Evolutionary conservation across 2,113 vertebrate genomes (phyloP).

Genomic region (Odontesthes bonariensis): DNA sequence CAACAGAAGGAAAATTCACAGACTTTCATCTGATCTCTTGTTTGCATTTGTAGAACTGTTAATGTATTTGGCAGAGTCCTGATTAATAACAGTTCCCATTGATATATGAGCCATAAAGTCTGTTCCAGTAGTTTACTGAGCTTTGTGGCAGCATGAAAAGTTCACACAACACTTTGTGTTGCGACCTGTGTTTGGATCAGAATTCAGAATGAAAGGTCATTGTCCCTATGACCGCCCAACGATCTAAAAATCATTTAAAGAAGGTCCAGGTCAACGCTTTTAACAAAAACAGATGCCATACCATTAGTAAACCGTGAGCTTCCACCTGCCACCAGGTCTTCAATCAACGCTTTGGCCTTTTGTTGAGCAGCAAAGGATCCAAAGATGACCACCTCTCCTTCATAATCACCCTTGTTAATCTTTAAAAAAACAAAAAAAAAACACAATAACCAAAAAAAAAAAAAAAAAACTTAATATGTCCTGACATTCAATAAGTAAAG

Average conservation of each 20-base stretch:
- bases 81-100: too few species aligned
- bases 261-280: neutral
- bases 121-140: too few species aligned
- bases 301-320: constrained; percentile 25
- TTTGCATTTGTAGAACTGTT: too few species aligned
- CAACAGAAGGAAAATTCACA: too few species aligned
- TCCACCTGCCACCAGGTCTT: constrained; percentile 76
- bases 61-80: too few species aligned
- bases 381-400: constrained; percentile 88
- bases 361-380: constrained; percentile 84
- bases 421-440: constrained; percentile 47
- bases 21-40: too few species aligned
- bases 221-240: too few species aligned
- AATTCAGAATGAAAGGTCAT: too few species aligned
- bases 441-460: neutral
- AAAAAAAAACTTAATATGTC: neutral
- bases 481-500: neutral
- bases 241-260: neutral
- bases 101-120: too few species aligned
- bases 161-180: too few species aligned
- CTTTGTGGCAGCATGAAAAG: too few species aligned
- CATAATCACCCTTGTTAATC: constrained; percentile 85
- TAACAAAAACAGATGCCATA: constrained; percentile 15
- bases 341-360: constrained; percentile 90
- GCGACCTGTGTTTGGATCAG: too few species aligned